Evolutionary conservation across 2,113 vertebrate species (phyloP).

Genomic region (Trogon melanurus): DNA sequence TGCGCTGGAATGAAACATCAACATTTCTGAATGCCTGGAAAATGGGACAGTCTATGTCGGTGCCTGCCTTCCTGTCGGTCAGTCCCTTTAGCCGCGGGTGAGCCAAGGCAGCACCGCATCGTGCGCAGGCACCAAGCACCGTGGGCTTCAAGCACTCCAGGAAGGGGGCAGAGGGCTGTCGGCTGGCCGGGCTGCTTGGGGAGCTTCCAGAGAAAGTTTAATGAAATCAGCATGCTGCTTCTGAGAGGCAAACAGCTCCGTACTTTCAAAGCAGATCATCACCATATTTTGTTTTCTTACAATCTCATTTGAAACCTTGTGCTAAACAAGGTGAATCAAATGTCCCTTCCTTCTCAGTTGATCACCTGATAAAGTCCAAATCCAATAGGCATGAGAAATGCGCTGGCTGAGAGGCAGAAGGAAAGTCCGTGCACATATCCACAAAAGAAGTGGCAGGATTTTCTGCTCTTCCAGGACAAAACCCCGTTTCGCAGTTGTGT

Average conservation of each 20-base stretch:
- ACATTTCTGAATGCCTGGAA: neutral
- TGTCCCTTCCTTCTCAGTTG: fast-evolving
- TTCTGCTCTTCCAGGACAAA: neutral
- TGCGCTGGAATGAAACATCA: neutral
- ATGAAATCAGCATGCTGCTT: neutral
- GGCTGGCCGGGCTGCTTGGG: neutral
- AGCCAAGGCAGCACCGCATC: fast-evolving
- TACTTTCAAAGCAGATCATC: neutral
- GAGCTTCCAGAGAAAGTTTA: neutral
- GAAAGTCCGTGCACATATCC: neutral
- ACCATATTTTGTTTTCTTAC: neutral
- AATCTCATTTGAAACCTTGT: neutral
- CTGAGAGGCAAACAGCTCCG: neutral
- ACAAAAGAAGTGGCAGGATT: neutral
- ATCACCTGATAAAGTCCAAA: neutral
- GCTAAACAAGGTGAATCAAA: neutral
- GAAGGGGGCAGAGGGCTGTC: neutral
- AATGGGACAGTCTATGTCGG: neutral
- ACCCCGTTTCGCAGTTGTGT: neutral
- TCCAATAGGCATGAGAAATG: neutral
- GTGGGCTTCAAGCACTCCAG: fast-evolving
- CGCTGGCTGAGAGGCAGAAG: neutral
- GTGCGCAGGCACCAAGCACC: neutral
- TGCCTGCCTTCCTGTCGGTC: neutral
- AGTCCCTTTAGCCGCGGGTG: fast-evolving